Conservation (phyloP, 2,888 invertebrate species). For the Acanthococcus lagerstroemiae region DNA sequence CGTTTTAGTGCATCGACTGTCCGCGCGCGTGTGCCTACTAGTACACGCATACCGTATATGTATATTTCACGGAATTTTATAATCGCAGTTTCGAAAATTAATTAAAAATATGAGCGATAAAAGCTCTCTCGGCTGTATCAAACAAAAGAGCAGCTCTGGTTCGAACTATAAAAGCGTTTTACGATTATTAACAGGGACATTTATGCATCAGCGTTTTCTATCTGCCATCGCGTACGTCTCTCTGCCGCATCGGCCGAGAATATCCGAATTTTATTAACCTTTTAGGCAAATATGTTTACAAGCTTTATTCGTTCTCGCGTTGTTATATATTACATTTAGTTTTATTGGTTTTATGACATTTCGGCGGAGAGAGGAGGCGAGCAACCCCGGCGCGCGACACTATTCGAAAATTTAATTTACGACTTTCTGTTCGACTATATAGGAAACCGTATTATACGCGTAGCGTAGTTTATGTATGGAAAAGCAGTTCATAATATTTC, state of each 20-base stretch:
- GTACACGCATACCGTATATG: no score
- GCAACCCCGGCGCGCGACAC: conserved; percentile 2
- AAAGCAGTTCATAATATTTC: neutral
- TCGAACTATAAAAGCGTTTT: conserved; percentile 18
- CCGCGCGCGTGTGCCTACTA: no score
- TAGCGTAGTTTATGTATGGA: no score
- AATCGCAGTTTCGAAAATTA: no score
- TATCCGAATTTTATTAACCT: conserved; percentile 31
- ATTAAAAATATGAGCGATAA: neutral
- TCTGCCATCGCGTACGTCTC: conserved; percentile 12
- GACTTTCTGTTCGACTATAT: conserved; percentile 1
- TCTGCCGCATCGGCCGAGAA: conserved; percentile 6
- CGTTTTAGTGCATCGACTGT: no score
- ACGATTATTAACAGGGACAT: conserved; percentile 30
- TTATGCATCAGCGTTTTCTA: conserved; percentile 29
- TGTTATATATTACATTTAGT: conserved; percentile 18
- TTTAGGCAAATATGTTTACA: conserved; percentile 30
- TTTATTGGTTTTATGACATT: conserved; percentile 31
- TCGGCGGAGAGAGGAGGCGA: no score
- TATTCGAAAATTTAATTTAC: conserved; percentile 30
- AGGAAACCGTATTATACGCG: neutral
- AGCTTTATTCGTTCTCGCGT: conserved; percentile 14
- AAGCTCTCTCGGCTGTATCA: neutral
- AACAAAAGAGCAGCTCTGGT: neutral
- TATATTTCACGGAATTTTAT: no score